Evolutionary conservation across 1,140 invertebrate genomes (phyloP).

Genomic region (Brachionus rotundiformis): DNA sequence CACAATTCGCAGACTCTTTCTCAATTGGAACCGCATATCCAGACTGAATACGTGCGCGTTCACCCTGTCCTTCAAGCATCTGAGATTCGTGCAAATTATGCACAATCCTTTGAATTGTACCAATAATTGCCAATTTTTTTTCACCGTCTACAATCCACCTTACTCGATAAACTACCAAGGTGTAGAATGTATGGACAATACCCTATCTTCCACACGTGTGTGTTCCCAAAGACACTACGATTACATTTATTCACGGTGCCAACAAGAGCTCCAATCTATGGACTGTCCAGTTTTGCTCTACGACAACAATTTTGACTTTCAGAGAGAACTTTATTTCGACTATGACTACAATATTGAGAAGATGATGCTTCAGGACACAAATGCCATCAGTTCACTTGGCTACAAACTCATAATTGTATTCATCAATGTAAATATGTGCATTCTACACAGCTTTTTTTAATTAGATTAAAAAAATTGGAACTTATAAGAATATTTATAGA

Average conservation of each 20-base stretch:
- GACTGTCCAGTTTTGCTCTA: not conserved
- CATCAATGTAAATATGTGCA: not conserved
- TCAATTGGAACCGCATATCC: conserved; percentile 31
- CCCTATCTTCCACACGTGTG: not conserved
- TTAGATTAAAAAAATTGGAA: too few species aligned
- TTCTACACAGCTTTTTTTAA: not conserved
- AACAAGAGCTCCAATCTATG: not conserved
- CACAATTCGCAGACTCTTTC: not conserved
- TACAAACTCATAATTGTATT: not conserved
- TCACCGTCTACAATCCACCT: conserved; percentile 42
- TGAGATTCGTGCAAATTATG: conserved; percentile 50
- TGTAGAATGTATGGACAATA: conserved; percentile 35
- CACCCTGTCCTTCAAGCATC: not conserved
- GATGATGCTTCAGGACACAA: not conserved
- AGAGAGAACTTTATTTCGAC: not conserved
- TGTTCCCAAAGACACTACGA: conserved; percentile 20
- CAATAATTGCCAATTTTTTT: conserved; percentile 47
- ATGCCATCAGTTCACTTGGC: not conserved
- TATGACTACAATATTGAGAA: conserved; percentile 32
- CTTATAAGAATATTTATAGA: too few species aligned
- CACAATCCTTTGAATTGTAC: conserved; percentile 51
- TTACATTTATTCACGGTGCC: not conserved
- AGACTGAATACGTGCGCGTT: conserved; percentile 37
- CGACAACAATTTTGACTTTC: not conserved
- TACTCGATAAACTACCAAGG: conserved; percentile 47